These are phyloP conservation scores for Gallinago stenura DNA, from an alignment of 2,797 vertebrate species.

Conservation along the genomic window DNA sequence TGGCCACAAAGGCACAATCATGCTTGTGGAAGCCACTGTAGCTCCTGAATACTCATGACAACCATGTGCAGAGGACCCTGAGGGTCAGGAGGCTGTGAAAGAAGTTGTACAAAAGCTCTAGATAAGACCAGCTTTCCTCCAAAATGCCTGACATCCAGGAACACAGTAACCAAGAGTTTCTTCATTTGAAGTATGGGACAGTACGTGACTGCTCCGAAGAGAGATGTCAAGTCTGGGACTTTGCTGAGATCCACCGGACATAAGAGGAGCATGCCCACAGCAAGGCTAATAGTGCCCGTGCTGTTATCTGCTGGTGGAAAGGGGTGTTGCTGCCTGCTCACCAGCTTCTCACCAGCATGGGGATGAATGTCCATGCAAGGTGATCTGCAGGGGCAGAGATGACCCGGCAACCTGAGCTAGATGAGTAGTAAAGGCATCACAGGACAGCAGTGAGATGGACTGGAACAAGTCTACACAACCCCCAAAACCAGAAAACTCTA, in stretches of 20 bases:
- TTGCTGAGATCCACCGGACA: not conserved
- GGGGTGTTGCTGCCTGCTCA: not conserved
- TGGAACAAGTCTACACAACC: not conserved
- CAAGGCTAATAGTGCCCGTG: not conserved
- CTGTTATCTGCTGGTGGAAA: not conserved
- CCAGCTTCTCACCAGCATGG: not conserved
- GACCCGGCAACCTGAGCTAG: not conserved
- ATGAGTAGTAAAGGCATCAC: not conserved
- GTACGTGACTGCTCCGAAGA: not conserved
- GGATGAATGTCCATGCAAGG: not conserved
- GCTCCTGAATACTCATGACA: not conserved
- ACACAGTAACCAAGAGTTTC: not conserved
- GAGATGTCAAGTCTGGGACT: not conserved
- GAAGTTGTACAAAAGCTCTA: not conserved
- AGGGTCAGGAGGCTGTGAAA: not conserved
- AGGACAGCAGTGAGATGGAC: not conserved
- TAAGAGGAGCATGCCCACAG: rapidly evolving
- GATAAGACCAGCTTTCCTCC: not conserved
- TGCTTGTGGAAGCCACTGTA: not conserved
- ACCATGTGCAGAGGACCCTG: not conserved
- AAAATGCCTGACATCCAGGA: not conserved
- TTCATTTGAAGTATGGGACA: not conserved
- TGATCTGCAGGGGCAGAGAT: not conserved
- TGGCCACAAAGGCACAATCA: not conserved
- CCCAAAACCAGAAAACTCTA: not conserved